Percentiles rank a stretch among this genome's conserved stretches.
Evolutionary conservation across 1,140 invertebrate species (phyloP).

Genomic region (Drosophila quadrilineata): DNA sequence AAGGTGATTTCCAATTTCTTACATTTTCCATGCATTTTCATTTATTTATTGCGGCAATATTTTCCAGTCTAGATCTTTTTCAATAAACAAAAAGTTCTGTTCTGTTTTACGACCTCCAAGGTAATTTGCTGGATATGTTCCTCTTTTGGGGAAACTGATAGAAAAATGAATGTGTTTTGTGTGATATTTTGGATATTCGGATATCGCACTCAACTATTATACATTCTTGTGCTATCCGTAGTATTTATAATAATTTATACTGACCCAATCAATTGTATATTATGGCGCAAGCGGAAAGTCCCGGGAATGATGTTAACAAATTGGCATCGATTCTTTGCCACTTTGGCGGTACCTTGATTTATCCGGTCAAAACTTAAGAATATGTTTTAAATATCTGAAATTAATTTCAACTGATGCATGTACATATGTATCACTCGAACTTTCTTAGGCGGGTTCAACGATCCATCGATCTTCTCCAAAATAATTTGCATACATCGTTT

Average conservation of each 20-base stretch:
- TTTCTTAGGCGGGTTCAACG: conserved; percentile 9
- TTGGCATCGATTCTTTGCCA: conserved; percentile 11
- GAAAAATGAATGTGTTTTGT: conserved; percentile 12
- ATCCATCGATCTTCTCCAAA: conserved; percentile 15
- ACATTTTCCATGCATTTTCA: neutral
- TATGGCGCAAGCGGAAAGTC: conserved; percentile 10
- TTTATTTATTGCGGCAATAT: conserved; percentile 10
- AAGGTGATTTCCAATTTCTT: neutral
- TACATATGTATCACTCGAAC: too few relatives aligned
- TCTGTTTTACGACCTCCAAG: neutral
- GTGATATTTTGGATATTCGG: conserved; percentile 8
- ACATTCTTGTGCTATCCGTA: neutral
- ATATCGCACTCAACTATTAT: conserved; percentile 2
- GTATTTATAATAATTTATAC: conserved; percentile 30
- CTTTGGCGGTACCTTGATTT: conserved; percentile 8
- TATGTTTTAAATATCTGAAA: conserved; percentile 9
- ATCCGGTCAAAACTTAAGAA: neutral
- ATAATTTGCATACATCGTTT: conserved; percentile 30
- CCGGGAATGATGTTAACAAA: conserved; percentile 22
- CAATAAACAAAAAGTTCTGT: conserved; percentile 22
- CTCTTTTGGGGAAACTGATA: neutral
- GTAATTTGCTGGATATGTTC: neutral
- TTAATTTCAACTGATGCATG: conserved; percentile 27
- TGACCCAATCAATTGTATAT: neutral
- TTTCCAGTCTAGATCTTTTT: conserved; percentile 3